These are phyloP conservation scores for Ornithoptera alexandrae DNA, from an alignment of 2,888 invertebrate genomes.

Conservation along the genomic window DNA sequence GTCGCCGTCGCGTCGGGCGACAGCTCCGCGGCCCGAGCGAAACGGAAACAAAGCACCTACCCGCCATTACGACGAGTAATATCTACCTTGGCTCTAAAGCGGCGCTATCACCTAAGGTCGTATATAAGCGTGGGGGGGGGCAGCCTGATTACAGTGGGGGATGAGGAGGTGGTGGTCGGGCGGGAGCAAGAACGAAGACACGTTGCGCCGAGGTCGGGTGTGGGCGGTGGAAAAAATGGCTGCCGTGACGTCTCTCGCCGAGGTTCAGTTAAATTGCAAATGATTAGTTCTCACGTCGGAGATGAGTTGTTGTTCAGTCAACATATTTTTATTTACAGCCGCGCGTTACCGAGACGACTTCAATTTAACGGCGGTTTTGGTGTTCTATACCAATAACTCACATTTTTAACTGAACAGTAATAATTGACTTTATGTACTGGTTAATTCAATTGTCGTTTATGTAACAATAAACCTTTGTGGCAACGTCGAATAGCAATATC, in stretches of 20 bases:
- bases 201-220: slow-evolving; percentile 52
- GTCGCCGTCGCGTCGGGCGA: not conserved
- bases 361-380: too few species aligned
- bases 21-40: not conserved
- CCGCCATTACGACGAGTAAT: slow-evolving; percentile 30
- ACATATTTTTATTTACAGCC: not conserved
- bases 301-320: not conserved
- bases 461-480: too few species aligned
- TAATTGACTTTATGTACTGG: too few species aligned
- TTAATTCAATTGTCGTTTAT: too few species aligned
- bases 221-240: slow-evolving; percentile 59
- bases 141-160: slow-evolving; percentile 48
- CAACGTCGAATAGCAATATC: too few species aligned
- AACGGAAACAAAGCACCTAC: slow-evolving; percentile 18
- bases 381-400: too few species aligned
- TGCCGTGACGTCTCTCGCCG: slow-evolving; percentile 34
- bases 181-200: slow-evolving; percentile 66
- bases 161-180: slow-evolving; percentile 43
- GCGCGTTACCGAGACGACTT: too few species aligned
- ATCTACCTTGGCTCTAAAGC: slow-evolving; percentile 36
- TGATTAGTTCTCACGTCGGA: slow-evolving; percentile 4
- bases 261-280: slow-evolving; percentile 18
- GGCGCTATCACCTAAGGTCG: slow-evolving; percentile 60
- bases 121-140: slow-evolving; percentile 46
- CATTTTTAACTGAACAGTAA: too few species aligned